Evolutionary conservation across 35 echinoderm and acorn worm genomes (phyloP).

Genomic region (Ophiothrix spiculata): DNA sequence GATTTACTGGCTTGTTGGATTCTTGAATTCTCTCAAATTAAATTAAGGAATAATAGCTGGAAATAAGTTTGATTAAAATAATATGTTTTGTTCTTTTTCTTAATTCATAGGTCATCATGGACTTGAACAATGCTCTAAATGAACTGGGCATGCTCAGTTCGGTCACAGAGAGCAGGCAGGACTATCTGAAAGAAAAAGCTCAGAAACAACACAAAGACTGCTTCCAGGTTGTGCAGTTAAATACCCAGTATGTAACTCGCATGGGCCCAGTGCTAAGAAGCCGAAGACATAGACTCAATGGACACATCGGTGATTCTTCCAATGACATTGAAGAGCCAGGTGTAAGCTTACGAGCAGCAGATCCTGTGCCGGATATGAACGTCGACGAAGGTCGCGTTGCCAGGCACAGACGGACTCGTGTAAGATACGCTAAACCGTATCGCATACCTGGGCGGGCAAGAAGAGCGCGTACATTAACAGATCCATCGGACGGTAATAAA

Average conservation of each 20-base stretch:
- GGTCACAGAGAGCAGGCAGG: conserved; percentile 77
- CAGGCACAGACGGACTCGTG: neutral
- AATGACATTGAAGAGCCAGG: conserved; percentile 28
- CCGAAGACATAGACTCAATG: neutral
- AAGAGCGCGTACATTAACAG: conserved; percentile 8
- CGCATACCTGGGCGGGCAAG: conserved; percentile 13
- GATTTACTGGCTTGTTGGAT: no score
- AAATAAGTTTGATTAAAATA: no score
- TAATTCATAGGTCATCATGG: conserved; percentile 46
- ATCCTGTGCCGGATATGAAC: conserved; percentile 1
- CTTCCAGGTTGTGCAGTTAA: conserved; percentile 68
- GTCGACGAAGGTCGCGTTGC: conserved; percentile 38
- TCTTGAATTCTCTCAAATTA: no score
- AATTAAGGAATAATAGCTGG: no score
- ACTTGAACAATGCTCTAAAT: conserved; percentile 76
- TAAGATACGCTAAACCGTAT: conserved; percentile 9
- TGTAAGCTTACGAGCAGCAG: conserved; percentile 43
- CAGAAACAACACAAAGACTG: conserved; percentile 10
- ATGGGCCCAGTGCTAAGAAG: conserved; percentile 43
- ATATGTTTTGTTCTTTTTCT: neutral
- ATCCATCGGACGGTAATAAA: conserved; percentile 8
- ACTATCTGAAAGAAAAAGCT: conserved; percentile 54
- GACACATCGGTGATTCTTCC: neutral
- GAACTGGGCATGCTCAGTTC: conserved; percentile 96
- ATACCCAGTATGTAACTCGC: conserved; percentile 65